Evolutionary conservation across 2,888 invertebrate genomes (phyloP), one percentile per base, ranked within the genome.

Genomic region (Halocaridina rubra): DNA sequence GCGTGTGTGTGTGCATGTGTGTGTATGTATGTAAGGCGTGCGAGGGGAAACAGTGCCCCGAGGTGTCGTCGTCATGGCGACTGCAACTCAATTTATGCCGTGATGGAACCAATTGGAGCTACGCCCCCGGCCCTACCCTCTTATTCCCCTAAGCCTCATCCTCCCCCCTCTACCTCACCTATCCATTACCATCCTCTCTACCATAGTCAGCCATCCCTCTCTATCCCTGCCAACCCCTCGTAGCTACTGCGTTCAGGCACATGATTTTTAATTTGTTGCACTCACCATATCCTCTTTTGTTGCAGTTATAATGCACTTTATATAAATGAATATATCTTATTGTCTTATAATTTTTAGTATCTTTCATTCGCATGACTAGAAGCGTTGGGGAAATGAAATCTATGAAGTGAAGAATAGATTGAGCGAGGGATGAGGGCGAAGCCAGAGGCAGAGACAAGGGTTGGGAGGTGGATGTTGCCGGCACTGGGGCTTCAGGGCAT

Each of bases 21-120:
- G 69, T 53, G 79, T 67, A 46, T 69, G 79, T 64, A 76, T 53
- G 80, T 27, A 76, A 46, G 74, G 33, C 27, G 74, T 33, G 33
- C 24, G 74, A 39, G 74, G 74, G 81, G 77, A 71, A 75, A 24
- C 61, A 77, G 59, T 27, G 77, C 77, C 64, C 57, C 39, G 30
- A 71, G 76, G 71, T 57, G 69, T 76, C 75, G 81, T 81, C 81
- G 81, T 69, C 81, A 81, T 81, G 81, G 81, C 81, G 81, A 81
- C 81, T 76, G 81, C 81, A 81, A 81, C 81, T 81, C 81, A 81
- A 81, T 81, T 81, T 81, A 75, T 76, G 76, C 69, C 81, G 81
- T 81, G 81, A 81, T 81, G 81, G 81, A 81, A 81, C 76, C 81
- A 76, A 81, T 76, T 81, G 76, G 81, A 76, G 69, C 76, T 53